phyloP scores from a whole-genome alignment of 2,113 vertebrate genomes.

The Daphoenositta chrysoptera region DNA sequence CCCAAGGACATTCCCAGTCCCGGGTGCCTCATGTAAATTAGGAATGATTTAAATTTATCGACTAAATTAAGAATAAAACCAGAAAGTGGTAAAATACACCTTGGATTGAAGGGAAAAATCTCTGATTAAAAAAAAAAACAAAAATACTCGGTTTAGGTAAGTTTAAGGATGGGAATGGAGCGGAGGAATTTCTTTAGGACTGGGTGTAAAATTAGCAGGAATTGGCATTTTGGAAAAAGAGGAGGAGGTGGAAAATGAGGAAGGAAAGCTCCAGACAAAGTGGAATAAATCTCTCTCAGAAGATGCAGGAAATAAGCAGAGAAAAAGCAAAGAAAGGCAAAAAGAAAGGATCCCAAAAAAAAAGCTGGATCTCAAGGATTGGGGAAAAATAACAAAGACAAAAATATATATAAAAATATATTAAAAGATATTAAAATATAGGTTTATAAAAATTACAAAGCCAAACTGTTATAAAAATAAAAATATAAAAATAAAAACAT shows the following conservation, averaged over 20 bases:
- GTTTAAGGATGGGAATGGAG: neutral
- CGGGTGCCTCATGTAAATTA: neutral
- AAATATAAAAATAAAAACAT: no score
- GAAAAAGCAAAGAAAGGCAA: neutral
- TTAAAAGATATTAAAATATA: no score
- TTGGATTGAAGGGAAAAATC: neutral
- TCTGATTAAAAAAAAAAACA: neutral
- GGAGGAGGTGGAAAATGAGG: neutral
- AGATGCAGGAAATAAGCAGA: neutral
- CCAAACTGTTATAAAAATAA: no score
- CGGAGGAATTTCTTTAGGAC: neutral
- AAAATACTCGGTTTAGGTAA: neutral
- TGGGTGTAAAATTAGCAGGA: neutral
- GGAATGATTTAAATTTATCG: neutral
- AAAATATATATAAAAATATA: no score
- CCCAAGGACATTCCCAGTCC: rapidly evolving
- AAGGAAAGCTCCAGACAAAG: neutral
- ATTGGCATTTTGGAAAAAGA: neutral
- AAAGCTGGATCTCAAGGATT: neutral
- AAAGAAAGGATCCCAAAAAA: neutral
- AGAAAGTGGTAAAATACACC: neutral
- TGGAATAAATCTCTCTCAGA: neutral
- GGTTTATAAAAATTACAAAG: no score
- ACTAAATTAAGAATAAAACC: neutral
- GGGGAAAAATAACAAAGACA: neutral